phyloP scores from a whole-genome alignment of 2,797 vertebrate genomes.

The Tragelaphus oryx region DNA sequence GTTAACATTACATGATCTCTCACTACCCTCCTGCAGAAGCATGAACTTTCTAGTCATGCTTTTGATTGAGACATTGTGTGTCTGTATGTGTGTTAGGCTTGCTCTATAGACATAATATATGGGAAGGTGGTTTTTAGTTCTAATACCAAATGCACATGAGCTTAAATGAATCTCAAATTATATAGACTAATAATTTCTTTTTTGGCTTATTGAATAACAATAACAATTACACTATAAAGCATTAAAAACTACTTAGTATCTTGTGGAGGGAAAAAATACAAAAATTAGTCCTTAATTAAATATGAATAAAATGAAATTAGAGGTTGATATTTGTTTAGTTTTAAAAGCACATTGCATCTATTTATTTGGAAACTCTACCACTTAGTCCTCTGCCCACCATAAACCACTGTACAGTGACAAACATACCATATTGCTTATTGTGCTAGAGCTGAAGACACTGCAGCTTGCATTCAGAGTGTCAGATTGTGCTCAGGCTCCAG shows the following conservation, averaged over 20 bases:
- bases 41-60: background rate
- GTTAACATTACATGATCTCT: background rate
- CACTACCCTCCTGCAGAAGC: background rate
- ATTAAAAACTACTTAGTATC: slow-evolving; percentile 18
- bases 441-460: slow-evolving; percentile 54
- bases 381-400: slow-evolving; percentile 49
- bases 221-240: slow-evolving; percentile 22
- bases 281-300: slow-evolving; percentile 6
- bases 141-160: slow-evolving; percentile 25
- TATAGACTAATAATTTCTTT: background rate
- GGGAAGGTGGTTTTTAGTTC: background rate
- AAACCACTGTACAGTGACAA: slow-evolving; percentile 43
- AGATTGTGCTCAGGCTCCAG: slow-evolving; percentile 63
- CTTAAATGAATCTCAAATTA: background rate
- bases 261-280: background rate
- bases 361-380: slow-evolving; percentile 55
- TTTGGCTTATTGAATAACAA: background rate
- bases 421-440: slow-evolving; percentile 41
- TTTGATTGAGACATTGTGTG: background rate
- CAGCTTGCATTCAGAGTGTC: slow-evolving; percentile 66
- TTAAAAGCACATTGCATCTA: slow-evolving; percentile 19
- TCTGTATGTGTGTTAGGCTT: background rate
- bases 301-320: slow-evolving; percentile 38
- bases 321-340: slow-evolving; percentile 37
- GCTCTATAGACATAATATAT: background rate